Conservation (phyloP, 2,797 vertebrate species). For the Premnoplex brunnescens region DNA sequence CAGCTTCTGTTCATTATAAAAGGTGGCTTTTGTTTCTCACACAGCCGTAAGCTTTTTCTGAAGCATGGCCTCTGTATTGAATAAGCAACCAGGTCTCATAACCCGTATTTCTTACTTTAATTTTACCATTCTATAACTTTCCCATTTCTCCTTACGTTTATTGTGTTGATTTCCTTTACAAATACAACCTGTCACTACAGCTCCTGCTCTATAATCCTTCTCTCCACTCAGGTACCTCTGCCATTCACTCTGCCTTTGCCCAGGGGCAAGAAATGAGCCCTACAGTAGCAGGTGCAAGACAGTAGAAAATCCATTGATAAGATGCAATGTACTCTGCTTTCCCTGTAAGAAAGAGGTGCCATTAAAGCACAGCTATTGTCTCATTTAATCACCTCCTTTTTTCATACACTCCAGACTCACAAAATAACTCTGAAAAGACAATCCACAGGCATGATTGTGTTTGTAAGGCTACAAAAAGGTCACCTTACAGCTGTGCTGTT, state of each 20-base stretch:
- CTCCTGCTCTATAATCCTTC: neutral
- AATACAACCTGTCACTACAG: neutral
- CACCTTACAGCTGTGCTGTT: slow-evolving; percentile 47
- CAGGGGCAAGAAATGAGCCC: slow-evolving; percentile 17
- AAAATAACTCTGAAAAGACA: slow-evolving; percentile 55
- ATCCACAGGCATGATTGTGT: slow-evolving; percentile 35
- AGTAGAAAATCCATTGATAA: slow-evolving; percentile 57
- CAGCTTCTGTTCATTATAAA: neutral
- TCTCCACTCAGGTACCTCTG: neutral
- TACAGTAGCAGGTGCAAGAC: slow-evolving; percentile 11
- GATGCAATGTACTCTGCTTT: neutral
- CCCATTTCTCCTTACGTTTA: neutral
- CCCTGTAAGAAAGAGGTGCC: neutral
- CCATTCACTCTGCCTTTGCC: slow-evolving; percentile 31
- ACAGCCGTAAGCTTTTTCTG: neutral
- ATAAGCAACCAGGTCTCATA: neutral
- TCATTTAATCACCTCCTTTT: slow-evolving; percentile 51
- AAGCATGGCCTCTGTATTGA: neutral
- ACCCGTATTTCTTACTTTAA: neutral
- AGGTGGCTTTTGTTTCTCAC: neutral
- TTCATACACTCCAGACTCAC: neutral
- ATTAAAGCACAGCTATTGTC: slow-evolving; percentile 44
- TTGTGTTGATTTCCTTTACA: neutral
- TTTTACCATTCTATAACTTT: neutral
- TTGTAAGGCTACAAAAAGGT: slow-evolving; percentile 46